Evolutionary conservation across 2,113 vertebrate genomes (phyloP).

Genomic region (Lamprotornis superbus): DNA sequence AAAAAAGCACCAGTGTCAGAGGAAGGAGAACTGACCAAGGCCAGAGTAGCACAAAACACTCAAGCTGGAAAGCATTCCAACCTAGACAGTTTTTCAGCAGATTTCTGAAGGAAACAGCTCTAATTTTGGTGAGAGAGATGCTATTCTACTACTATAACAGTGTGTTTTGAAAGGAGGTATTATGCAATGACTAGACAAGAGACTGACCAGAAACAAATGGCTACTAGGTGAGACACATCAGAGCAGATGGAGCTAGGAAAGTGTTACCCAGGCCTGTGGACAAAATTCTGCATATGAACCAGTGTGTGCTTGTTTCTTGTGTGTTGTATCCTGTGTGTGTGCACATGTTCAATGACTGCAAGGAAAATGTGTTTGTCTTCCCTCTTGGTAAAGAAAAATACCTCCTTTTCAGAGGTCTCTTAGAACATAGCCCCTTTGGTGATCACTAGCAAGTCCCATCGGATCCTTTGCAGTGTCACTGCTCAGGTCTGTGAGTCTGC

Average conservation of each 20-base stretch:
- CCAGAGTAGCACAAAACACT: not conserved
- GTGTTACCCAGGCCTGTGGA: not conserved
- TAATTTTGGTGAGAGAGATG: not conserved
- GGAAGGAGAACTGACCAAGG: not conserved
- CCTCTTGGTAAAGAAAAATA: not conserved
- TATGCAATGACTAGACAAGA: not conserved
- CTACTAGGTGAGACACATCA: not conserved
- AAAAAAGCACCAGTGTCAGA: not conserved
- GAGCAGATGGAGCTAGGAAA: not conserved
- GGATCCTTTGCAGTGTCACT: not conserved
- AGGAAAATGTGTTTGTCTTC: not conserved
- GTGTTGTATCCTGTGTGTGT: not conserved
- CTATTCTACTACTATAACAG: not conserved
- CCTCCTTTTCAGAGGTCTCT: not conserved
- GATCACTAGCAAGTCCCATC: not conserved
- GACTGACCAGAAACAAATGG: not conserved
- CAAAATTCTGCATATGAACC: not conserved
- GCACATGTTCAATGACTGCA: not conserved
- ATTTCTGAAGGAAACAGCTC: not conserved
- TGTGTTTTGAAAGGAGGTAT: not conserved
- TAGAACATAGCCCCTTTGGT: not conserved
- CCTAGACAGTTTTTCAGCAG: not conserved
- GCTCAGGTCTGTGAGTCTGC: not conserved
- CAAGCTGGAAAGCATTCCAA: not conserved
- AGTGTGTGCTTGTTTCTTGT: not conserved